phyloP scores from a whole-genome alignment of 1,140 invertebrate genomes.

The Hermetia illucens region DNA sequence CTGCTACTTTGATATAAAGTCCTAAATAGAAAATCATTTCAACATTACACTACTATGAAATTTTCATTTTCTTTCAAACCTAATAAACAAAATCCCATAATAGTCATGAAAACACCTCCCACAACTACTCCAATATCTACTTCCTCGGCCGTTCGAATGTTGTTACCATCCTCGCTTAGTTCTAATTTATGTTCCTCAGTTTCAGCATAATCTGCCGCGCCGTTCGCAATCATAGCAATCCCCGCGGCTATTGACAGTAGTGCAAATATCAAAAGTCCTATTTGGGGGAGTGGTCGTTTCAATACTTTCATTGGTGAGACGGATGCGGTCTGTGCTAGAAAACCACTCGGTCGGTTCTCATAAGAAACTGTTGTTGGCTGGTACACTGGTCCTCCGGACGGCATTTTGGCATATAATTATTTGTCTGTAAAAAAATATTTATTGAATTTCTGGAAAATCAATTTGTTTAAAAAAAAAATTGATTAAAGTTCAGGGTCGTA shows the following conservation, averaged over 20 bases:
- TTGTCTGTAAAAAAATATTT: no score
- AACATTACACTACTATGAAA: background rate
- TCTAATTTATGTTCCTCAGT: slow-evolving; percentile 7
- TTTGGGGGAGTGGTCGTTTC: slow-evolving; percentile 7
- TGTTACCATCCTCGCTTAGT: slow-evolving; percentile 3
- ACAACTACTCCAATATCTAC: slow-evolving; percentile 9
- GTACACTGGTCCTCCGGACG: slow-evolving; percentile 46
- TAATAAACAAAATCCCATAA: slow-evolving; percentile 6
- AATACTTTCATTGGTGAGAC: slow-evolving; percentile 9
- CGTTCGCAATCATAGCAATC: slow-evolving; percentile 9
- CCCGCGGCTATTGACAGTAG: slow-evolving; percentile 8
- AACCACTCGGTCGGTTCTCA: slow-evolving; percentile 38
- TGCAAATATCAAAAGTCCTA: slow-evolving; percentile 8
- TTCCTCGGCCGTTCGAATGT: slow-evolving; percentile 1
- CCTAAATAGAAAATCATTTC: slow-evolving; percentile 6
- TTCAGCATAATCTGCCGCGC: slow-evolving; percentile 7
- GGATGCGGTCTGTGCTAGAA: slow-evolving; percentile 7
- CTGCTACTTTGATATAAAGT: slow-evolving; percentile 10
- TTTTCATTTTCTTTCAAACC: slow-evolving; percentile 4
- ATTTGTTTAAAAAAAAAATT: no score
- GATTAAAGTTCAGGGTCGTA: no score
- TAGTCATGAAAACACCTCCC: slow-evolving; percentile 8
- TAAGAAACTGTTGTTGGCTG: slow-evolving; percentile 56
- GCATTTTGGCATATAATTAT: slow-evolving; percentile 35
- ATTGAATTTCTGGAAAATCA: no score